A percentile compares a stretch with the other conserved stretches of the same genome.
Evolutionary conservation across 1,140 invertebrate genomes (phyloP).

Genomic region (Penaeus indicus): DNA sequence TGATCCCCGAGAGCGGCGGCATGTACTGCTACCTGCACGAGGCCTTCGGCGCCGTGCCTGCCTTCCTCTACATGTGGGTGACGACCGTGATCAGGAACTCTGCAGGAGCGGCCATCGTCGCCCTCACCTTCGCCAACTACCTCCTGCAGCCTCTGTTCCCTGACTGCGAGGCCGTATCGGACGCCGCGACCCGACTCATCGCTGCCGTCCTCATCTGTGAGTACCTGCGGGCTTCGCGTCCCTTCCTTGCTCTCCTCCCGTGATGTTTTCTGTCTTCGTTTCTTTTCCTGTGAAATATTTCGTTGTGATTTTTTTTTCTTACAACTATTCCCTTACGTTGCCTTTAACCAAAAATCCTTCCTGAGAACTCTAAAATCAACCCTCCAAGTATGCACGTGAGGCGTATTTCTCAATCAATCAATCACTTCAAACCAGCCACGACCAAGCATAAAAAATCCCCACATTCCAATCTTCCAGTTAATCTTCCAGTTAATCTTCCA

Average conservation of each 20-base stretch:
- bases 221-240: slow-evolving; percentile 68
- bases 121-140: slow-evolving; percentile 91
- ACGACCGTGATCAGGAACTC: slow-evolving; percentile 77
- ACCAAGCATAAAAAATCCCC: no score
- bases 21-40: slow-evolving; percentile 93
- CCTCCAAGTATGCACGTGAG: no score
- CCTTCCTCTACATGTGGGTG: slow-evolving; percentile 94
- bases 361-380: no score
- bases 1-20: slow-evolving; percentile 87
- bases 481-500: background rate
- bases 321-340: no score
- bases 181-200: slow-evolving; percentile 78
- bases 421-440: no score
- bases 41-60: slow-evolving; percentile 91
- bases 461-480: background rate
- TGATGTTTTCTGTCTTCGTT: slow-evolving; percentile 9
- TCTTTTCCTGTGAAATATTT: background rate
- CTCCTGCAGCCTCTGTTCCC: slow-evolving; percentile 87
- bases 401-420: no score
- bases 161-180: slow-evolving; percentile 75
- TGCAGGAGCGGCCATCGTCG: slow-evolving; percentile 91
- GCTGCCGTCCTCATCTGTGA: slow-evolving; percentile 81
- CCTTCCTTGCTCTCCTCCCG: background rate
- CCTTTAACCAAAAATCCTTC: no score
- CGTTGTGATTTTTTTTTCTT: no score